Conservation (phyloP, 1,140 invertebrate genomes). For the Drosophila watanabei region DNA sequence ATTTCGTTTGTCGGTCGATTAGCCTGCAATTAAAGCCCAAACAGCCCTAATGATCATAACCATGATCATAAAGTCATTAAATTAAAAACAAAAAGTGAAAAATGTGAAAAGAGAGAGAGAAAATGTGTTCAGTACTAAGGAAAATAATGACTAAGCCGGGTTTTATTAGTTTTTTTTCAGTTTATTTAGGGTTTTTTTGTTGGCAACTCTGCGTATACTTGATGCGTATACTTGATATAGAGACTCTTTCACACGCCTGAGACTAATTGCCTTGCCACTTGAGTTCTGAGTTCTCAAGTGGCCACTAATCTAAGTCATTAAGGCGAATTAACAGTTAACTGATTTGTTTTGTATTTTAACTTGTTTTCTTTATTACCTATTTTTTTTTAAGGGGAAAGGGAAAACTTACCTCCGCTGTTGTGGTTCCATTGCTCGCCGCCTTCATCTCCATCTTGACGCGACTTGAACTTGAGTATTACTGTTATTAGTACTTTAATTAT, state of each 20-base stretch:
- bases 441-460: constrained; percentile 11
- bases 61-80: constrained; percentile 55
- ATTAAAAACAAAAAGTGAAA: constrained; percentile 22
- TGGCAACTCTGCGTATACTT: background rate
- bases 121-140: background rate
- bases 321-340: constrained; percentile 13
- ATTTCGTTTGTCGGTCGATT: constrained; percentile 65
- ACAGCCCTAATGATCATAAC: constrained; percentile 45
- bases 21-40: constrained; percentile 41
- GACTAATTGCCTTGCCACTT: constrained; percentile 10
- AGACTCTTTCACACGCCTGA: background rate
- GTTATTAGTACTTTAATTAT: background rate
- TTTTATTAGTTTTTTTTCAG: background rate
- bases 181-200: background rate
- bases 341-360: constrained; percentile 13
- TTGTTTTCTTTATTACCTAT: background rate
- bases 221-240: constrained; percentile 21
- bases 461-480: background rate
- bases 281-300: constrained; percentile 18
- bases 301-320: constrained; percentile 28
- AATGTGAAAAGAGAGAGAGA: background rate
- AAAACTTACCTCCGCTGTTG: constrained; percentile 4
- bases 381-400: too few species aligned
- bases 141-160: background rate
- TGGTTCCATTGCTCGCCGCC: constrained; percentile 1